Percentiles rank a stretch among this genome's conserved stretches.
Conservation (phyloP, 2,113 vertebrate species). For the Microcebus murinus region DNA sequence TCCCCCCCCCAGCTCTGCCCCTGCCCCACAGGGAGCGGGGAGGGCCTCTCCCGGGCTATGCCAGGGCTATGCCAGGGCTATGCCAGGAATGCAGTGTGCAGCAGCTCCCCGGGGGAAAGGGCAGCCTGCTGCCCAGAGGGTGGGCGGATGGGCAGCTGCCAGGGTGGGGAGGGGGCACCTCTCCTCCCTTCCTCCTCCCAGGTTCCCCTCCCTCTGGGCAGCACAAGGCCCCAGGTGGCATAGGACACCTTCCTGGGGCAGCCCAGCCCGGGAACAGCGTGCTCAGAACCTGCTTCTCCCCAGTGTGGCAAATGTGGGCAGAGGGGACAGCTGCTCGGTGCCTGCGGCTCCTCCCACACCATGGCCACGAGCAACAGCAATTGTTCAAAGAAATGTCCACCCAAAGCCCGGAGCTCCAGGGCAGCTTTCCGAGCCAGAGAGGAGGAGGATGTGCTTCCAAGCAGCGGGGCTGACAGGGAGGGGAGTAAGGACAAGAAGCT, state of each 20-base stretch:
- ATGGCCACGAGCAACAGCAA: not conserved
- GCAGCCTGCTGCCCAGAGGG: slow-evolving; percentile 13
- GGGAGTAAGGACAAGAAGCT: not conserved
- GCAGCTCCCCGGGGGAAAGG: not conserved
- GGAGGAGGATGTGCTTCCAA: not conserved
- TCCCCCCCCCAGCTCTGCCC: not conserved
- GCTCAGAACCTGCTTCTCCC: not conserved
- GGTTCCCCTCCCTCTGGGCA: not conserved
- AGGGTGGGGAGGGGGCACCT: not conserved
- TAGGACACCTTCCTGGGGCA: not conserved
- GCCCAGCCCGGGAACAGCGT: not conserved
- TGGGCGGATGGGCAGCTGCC: slow-evolving; percentile 19
- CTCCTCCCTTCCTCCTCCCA: not conserved
- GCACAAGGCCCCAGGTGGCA: not conserved
- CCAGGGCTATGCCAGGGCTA: slow-evolving; percentile 44
- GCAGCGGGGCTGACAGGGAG: not conserved
- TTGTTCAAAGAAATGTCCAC: not conserved
- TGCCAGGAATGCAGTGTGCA: slow-evolving; percentile 69
- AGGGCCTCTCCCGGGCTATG: slow-evolving; percentile 54
- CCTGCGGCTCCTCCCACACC: not conserved
- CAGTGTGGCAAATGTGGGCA: too few species aligned
- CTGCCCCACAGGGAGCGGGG: not conserved
- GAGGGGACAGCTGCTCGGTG: not conserved
- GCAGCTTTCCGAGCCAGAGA: not conserved
- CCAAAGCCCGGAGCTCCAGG: not conserved